Evolutionary conservation across 2,113 vertebrate genomes (phyloP).

Genomic region (Willisornis vidua): DNA sequence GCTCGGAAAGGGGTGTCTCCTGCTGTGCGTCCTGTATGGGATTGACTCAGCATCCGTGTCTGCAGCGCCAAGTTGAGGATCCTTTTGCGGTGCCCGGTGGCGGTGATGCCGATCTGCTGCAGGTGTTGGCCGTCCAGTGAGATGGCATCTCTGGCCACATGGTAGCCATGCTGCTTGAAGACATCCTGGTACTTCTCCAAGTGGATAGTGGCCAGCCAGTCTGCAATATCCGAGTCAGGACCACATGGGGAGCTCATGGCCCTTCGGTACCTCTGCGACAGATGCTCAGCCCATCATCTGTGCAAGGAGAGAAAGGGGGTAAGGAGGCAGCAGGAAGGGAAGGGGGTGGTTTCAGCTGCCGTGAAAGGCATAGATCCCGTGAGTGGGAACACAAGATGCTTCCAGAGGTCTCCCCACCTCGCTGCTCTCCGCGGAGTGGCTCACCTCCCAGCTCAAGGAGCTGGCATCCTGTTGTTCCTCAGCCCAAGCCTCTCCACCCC

Average conservation of each 20-base stretch:
- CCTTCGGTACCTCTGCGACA: background rate
- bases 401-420: background rate
- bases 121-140: conserved; percentile 81
- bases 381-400: background rate
- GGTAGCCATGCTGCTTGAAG: conserved; percentile 84
- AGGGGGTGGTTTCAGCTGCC: background rate
- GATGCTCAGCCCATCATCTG: conserved; percentile 60
- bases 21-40: background rate
- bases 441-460: background rate
- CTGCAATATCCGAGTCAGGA: conserved; percentile 79
- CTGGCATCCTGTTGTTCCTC: background rate
- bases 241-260: conserved; percentile 47
- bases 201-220: conserved; percentile 86
- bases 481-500: background rate
- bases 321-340: background rate
- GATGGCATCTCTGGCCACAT: conserved; percentile 76
- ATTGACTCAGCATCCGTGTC: background rate
- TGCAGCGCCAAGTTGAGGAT: conserved; percentile 84
- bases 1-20: background rate
- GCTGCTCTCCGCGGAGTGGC: fast-evolving
- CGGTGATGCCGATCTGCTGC: conserved; percentile 85
- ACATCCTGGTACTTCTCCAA: conserved; percentile 87
- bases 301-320: background rate
- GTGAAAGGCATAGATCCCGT: fast-evolving
- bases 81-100: conserved; percentile 94